Evolutionary conservation across 2,113 vertebrate genomes (phyloP).

Genomic region (Tragulus kanchil): DNA sequence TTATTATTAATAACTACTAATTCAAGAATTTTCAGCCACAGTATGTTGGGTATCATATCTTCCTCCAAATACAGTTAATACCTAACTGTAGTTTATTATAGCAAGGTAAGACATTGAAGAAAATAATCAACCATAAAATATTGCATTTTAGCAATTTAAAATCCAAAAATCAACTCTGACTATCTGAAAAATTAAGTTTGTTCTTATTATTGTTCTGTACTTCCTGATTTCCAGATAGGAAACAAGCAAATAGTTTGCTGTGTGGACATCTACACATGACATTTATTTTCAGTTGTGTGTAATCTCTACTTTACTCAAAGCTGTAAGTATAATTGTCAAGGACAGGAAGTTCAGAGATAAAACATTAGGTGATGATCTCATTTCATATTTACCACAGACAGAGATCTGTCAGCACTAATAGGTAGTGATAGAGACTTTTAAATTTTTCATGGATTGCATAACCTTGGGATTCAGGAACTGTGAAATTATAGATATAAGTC

Average conservation of each 20-base stretch:
- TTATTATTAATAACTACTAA: neutral
- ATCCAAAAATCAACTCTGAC: neutral
- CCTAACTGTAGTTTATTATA: neutral
- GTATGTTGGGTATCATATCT: neutral
- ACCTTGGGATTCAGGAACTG: neutral
- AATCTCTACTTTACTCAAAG: neutral
- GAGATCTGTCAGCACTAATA: constrained; percentile 17
- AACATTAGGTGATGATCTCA: neutral
- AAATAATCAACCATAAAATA: neutral
- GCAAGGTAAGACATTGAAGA: neutral
- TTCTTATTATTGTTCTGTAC: neutral
- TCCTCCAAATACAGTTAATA: neutral
- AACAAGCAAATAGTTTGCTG: neutral
- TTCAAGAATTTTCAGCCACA: neutral
- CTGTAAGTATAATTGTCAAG: neutral
- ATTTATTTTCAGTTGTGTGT: neutral
- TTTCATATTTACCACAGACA: neutral
- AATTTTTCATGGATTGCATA: too few species aligned
- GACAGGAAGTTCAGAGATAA: neutral
- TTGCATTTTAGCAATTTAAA: neutral
- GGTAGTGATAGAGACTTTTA: neutral
- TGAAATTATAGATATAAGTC: neutral
- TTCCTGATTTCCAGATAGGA: neutral
- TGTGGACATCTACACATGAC: neutral
- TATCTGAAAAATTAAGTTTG: neutral